Evolutionary conservation across 2,888 invertebrate genomes (phyloP).

Genomic region (Philereme transversata): DNA sequence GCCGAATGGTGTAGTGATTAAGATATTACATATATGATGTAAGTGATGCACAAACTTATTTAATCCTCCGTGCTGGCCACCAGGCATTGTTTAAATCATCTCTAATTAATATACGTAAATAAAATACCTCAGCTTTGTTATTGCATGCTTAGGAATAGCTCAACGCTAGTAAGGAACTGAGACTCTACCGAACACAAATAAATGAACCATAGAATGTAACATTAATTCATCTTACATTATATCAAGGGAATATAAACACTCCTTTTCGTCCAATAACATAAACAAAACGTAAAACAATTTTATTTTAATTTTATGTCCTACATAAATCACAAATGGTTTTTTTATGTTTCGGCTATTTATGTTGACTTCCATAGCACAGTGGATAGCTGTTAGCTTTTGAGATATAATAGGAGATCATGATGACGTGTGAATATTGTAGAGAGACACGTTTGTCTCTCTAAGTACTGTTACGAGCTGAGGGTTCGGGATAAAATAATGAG

Average conservation of each 20-base stretch:
- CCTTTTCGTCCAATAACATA: conserved; percentile 21
- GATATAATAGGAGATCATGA: no score
- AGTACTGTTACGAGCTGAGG: no score
- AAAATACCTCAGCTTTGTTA: no score
- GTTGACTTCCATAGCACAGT: conserved; percentile 4
- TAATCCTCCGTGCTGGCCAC: no score
- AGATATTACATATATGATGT: no score
- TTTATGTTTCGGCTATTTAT: conserved; percentile 20
- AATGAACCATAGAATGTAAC: neutral
- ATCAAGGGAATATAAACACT: conserved; percentile 24
- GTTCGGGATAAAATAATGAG: no score
- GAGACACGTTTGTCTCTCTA: no score
- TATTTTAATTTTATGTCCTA: conserved; percentile 19
- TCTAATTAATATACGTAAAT: no score
- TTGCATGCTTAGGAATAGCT: neutral
- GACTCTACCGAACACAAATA: neutral
- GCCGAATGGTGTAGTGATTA: no score
- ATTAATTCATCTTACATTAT: conserved; percentile 6
- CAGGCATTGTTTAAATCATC: no score
- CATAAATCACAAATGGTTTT: conserved; percentile 28
- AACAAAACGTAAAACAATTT: conserved; percentile 27
- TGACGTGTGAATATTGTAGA: no score
- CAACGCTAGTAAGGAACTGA: neutral
- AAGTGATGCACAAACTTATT: no score
- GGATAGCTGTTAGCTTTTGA: neutral